phyloP scores from a whole-genome alignment of 2,797 vertebrate genomes.

The Sarcoramphus papa region DNA sequence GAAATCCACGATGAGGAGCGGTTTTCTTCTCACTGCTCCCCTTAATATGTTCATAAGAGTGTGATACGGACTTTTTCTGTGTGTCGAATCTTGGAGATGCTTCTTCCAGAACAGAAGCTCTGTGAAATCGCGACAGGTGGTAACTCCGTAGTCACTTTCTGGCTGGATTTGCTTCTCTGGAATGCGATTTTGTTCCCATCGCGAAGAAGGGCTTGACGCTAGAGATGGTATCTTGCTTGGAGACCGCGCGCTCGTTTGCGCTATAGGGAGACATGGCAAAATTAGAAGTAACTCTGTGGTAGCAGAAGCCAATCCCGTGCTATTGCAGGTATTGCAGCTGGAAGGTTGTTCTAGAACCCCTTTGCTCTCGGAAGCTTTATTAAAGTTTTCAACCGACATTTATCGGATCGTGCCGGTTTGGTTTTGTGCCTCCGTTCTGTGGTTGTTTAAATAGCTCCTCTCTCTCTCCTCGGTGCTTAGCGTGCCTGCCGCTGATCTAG shows the following conservation, averaged over 20 bases:
- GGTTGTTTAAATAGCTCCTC: neutral
- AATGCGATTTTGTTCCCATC: neutral
- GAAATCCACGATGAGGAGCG: neutral
- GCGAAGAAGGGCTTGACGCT: fast-evolving
- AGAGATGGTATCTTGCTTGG: neutral
- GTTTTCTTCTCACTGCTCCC: neutral
- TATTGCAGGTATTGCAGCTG: neutral
- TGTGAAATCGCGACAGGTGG: neutral
- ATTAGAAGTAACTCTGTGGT: neutral
- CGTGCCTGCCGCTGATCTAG: fast-evolving
- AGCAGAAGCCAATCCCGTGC: neutral
- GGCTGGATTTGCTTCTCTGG: neutral
- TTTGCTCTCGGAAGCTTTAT: neutral
- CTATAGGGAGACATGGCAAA: neutral
- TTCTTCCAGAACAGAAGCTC: neutral
- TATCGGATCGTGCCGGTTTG: neutral
- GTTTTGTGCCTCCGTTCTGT: neutral
- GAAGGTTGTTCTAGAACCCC: neutral
- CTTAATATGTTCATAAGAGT: neutral
- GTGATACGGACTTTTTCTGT: neutral
- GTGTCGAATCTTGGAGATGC: neutral
- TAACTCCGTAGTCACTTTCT: neutral
- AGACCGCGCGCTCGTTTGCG: fast-evolving
- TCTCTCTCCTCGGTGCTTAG: neutral
- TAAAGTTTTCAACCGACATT: neutral